These are phyloP conservation scores for Romanomermis culicivorax DNA, from an alignment of 2,888 invertebrate species.

Conservation along the genomic window DNA sequence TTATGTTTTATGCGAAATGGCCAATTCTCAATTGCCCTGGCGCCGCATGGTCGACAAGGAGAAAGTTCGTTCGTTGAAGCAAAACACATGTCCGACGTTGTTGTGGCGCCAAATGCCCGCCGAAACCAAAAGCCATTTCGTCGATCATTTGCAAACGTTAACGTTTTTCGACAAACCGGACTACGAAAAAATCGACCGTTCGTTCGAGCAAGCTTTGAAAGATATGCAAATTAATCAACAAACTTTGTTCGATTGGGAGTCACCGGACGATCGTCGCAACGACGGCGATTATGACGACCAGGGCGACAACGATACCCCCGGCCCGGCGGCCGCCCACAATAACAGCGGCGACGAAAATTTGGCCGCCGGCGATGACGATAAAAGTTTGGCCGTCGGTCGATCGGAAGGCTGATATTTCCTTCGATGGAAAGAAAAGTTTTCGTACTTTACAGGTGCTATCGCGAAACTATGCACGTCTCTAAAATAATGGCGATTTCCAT, in stretches of 20 bases:
- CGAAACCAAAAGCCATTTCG: background rate
- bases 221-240: background rate
- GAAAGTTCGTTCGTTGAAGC: background rate
- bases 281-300: background rate
- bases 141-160: background rate
- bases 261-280: background rate
- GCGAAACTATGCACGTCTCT: too few species aligned
- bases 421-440: too few species aligned
- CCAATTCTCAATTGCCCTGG: constrained; percentile 6
- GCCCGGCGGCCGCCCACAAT: background rate
- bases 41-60: constrained; percentile 1
- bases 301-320: too few species aligned
- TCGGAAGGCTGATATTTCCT: too few species aligned
- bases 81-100: background rate
- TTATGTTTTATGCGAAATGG: constrained; percentile 8
- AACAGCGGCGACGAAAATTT: background rate
- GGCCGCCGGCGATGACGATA: background rate
- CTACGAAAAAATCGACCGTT: background rate
- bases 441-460: too few species aligned
- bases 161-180: background rate
- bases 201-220: background rate
- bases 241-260: background rate
- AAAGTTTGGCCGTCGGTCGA: background rate
- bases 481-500: too few species aligned
- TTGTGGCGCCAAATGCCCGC: background rate